These are phyloP conservation scores for Solea senegalensis DNA, from an alignment of 2,113 vertebrate species.

Conservation along the genomic window DNA sequence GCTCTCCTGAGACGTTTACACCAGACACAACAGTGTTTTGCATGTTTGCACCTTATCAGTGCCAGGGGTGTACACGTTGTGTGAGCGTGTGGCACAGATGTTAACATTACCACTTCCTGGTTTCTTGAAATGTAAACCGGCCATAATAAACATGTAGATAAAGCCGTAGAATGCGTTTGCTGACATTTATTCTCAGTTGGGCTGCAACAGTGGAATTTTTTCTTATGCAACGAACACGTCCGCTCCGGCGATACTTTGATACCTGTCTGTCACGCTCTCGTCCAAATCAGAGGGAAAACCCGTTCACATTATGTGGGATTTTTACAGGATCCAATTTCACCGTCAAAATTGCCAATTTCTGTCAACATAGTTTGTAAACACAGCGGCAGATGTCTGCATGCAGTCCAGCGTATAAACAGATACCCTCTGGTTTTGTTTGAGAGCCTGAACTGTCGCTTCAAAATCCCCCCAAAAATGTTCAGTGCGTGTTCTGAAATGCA, in stretches of 20 bases:
- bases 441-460: background rate
- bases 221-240: background rate
- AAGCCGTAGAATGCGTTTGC: background rate
- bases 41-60: constrained; percentile 25
- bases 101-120: background rate
- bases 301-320: constrained; percentile 20
- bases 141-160: background rate
- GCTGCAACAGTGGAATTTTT: background rate
- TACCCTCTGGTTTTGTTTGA: background rate
- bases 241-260: background rate
- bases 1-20: constrained; percentile 35
- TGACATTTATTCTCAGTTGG: no score
- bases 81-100: background rate
- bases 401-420: background rate
- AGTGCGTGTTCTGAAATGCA: background rate
- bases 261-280: background rate
- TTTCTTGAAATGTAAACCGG: background rate
- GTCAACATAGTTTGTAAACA: constrained; percentile 23
- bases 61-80: background rate
- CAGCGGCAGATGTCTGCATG: background rate
- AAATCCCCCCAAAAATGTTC: constrained; percentile 5
- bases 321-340: constrained; percentile 12
- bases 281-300: constrained; percentile 28
- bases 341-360: constrained; percentile 1
- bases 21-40: constrained; percentile 48